phyloP scores from a whole-genome alignment of 2,797 vertebrate species.

The Meda fulgida region DNA sequence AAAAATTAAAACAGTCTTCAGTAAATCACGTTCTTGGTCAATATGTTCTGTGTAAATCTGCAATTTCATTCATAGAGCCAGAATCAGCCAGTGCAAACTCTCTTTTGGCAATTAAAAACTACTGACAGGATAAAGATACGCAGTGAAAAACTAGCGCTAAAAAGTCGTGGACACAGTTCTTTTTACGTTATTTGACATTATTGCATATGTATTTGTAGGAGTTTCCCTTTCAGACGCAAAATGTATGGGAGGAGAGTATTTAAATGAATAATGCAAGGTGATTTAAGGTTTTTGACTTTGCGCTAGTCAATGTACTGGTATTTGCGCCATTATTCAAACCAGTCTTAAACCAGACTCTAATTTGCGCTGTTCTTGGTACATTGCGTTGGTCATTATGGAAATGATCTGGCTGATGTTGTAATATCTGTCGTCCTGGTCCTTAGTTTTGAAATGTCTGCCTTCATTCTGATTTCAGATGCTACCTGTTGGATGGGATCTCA shows the following conservation, averaged over 20 bases:
- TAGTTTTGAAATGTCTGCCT: neutral
- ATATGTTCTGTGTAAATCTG: too few species aligned
- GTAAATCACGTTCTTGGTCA: neutral
- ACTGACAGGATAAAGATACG: too few species aligned
- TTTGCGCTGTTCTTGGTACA: neutral
- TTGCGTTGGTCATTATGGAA: neutral
- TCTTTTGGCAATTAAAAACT: too few species aligned
- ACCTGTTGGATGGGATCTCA: slow-evolving; percentile 94
- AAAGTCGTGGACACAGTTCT: too few species aligned
- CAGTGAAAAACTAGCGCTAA: too few species aligned
- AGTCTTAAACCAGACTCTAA: neutral
- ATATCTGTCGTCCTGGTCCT: neutral
- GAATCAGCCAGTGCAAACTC: too few species aligned
- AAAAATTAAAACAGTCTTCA: neutral
- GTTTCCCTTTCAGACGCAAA: neutral
- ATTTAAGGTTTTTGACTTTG: too few species aligned
- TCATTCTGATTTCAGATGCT: slow-evolving; percentile 82
- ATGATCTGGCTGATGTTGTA: neutral
- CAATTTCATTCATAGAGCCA: too few species aligned
- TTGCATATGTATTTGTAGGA: neutral
- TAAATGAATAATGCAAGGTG: too few species aligned
- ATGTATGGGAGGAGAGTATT: too few species aligned
- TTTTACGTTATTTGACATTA: neutral
- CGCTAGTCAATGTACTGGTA: too few species aligned
- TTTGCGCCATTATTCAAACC: neutral